Percentiles rank a stretch among this genome's conserved stretches.
Evolutionary conservation across 2,113 vertebrate genomes (phyloP).

Genomic region (Chaetodon auriga): DNA sequence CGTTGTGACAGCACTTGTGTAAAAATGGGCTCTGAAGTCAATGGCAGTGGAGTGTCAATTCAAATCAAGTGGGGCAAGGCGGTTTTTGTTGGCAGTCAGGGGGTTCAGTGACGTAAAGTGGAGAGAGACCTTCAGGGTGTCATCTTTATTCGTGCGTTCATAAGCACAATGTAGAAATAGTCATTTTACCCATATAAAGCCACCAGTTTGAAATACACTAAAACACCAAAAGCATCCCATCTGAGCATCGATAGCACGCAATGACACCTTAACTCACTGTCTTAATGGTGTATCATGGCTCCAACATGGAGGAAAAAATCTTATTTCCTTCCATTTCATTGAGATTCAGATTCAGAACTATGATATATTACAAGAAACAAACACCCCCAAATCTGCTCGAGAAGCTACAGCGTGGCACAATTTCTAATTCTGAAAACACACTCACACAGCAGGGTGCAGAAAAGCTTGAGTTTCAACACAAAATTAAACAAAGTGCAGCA

Average conservation of each 20-base stretch:
- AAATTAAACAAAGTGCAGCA: not conserved
- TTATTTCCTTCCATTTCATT: conserved; percentile 2
- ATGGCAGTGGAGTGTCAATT: conserved; percentile 19
- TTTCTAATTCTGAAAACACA: conserved; percentile 14
- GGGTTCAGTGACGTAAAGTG: not conserved
- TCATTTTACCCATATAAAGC: not conserved
- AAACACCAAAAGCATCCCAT: not conserved
- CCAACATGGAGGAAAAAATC: not conserved
- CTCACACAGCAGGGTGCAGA: conserved; percentile 10
- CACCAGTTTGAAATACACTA: not conserved
- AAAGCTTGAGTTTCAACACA: not conserved
- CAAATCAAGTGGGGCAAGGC: conserved; percentile 21
- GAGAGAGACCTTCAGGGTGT: conserved; percentile 11
- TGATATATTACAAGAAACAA: not conserved
- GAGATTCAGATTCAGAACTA: not conserved
- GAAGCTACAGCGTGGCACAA: not conserved
- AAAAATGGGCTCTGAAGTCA: conserved; percentile 30
- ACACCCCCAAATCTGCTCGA: not conserved
- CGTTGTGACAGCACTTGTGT: conserved; percentile 14
- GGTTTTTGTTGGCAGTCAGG: not conserved
- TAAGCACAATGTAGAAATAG: not conserved
- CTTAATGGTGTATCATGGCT: not conserved
- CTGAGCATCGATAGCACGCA: too few relatives aligned
- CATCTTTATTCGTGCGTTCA: not conserved
- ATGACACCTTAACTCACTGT: not conserved